phyloP scores from a whole-genome alignment of 2,888 invertebrate species.

The Emmelina monodactyla region DNA sequence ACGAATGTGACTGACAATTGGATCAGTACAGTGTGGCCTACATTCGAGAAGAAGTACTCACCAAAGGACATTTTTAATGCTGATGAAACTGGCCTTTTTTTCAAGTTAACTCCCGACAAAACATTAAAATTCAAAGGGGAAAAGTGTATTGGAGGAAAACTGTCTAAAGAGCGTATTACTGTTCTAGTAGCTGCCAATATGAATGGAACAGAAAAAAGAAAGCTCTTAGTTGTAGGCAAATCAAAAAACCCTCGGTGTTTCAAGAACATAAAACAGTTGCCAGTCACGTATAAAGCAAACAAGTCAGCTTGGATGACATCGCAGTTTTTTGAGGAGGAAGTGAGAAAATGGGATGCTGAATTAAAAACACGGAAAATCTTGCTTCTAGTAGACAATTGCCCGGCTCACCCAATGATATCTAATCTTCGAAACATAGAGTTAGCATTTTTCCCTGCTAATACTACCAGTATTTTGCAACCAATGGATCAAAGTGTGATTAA shows the following conservation, averaged over 20 bases:
- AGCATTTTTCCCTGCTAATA: constrained; percentile 11
- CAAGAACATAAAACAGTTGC: constrained; percentile 22
- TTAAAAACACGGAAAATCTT: constrained; percentile 18
- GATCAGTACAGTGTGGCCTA: no score
- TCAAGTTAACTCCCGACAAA: constrained; percentile 20
- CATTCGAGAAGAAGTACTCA: no score
- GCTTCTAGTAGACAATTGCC: constrained; percentile 20
- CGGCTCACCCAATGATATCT: constrained; percentile 15
- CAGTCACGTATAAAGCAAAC: constrained; percentile 20
- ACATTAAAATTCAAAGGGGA: constrained; percentile 24
- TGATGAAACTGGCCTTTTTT: constrained; percentile 23
- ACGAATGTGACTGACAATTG: no score
- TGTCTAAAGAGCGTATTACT: constrained; percentile 23
- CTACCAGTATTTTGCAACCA: constrained; percentile 6
- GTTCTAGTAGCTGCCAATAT: constrained; percentile 25
- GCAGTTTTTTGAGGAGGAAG: constrained; percentile 20
- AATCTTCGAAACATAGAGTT: constrained; percentile 1
- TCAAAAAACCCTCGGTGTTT: constrained; percentile 25
- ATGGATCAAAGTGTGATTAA: constrained; percentile 20
- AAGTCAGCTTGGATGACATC: constrained; percentile 23
- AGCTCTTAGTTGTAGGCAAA: constrained; percentile 25
- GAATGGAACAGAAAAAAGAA: constrained; percentile 25
- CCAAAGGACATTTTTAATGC: constrained; percentile 19
- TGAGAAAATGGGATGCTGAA: constrained; percentile 15
- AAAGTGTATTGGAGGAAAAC: constrained; percentile 22